These are phyloP conservation scores for Melanotus villosus DNA, from an alignment of 2,888 invertebrate genomes.

Conservation along the genomic window DNA sequence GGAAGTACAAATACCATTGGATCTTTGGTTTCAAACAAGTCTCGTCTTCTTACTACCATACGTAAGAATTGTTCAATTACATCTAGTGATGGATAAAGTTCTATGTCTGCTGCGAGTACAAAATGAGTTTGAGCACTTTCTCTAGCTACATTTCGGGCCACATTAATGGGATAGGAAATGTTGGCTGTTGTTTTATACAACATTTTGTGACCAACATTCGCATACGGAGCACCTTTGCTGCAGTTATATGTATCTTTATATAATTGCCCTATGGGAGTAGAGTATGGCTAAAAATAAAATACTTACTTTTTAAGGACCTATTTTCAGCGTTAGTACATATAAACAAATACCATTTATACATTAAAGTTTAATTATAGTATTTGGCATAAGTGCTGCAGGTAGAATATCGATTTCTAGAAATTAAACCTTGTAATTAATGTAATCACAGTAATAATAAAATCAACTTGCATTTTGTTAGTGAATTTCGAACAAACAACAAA, in stretches of 20 bases:
- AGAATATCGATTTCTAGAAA: too few species aligned
- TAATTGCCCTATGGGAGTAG: slow-evolving; percentile 45
- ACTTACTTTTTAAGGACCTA: too few species aligned
- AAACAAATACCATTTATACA: too few species aligned
- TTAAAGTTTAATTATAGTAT: too few species aligned
- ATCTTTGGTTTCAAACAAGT: slow-evolving; percentile 37
- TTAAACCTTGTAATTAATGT: too few species aligned
- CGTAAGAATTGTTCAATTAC: slow-evolving; percentile 57
- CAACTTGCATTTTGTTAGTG: too few species aligned
- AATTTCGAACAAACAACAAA: too few species aligned
- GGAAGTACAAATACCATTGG: slow-evolving; percentile 55
- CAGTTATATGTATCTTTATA: slow-evolving; percentile 54
- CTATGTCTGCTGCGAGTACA: slow-evolving; percentile 61
- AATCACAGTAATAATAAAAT: too few species aligned
- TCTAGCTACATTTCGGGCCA: slow-evolving; percentile 61
- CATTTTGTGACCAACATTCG: slow-evolving; percentile 17
- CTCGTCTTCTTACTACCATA: slow-evolving; percentile 50
- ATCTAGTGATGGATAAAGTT: slow-evolving; percentile 59
- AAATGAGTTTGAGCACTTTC: slow-evolving; percentile 59
- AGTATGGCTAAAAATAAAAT: slow-evolving; percentile 42
- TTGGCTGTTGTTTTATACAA: slow-evolving; percentile 56
- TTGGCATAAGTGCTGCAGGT: too few species aligned
- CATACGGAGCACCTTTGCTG: slow-evolving; percentile 43
- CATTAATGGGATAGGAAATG: slow-evolving; percentile 61
- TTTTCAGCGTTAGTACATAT: too few species aligned